Conservation (phyloP, 2,888 invertebrate species). For the Microdon myrmicae region DNA sequence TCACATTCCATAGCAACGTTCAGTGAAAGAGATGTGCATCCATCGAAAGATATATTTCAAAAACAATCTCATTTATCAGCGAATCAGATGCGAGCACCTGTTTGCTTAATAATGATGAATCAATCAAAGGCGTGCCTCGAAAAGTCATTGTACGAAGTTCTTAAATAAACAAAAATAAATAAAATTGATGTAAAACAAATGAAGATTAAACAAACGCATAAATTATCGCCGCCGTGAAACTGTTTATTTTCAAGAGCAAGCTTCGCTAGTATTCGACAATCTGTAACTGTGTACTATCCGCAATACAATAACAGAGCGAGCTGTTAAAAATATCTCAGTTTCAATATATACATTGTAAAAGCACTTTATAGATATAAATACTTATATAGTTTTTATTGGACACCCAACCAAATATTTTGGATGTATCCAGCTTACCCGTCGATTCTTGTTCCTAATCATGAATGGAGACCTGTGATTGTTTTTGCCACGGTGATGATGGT, state of each 20-base stretch:
- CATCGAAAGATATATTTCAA: constrained; percentile 1
- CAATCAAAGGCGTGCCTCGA: neutral
- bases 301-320: constrained; percentile 53
- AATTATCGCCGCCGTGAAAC: constrained; percentile 1
- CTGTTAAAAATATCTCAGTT: constrained; percentile 58
- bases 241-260: constrained; percentile 33
- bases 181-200: constrained; percentile 5
- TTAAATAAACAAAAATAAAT: constrained; percentile 6
- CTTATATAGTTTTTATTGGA: constrained; percentile 19
- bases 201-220: neutral
- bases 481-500: constrained; percentile 52
- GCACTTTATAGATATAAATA: neutral
- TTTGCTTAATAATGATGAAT: neutral
- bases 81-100: neutral
- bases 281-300: neutral
- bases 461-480: constrained; percentile 58
- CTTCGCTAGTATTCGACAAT: constrained; percentile 6
- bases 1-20: no score
- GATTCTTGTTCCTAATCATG: constrained; percentile 58
- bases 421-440: constrained; percentile 59
- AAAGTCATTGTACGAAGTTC: constrained; percentile 26
- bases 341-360: constrained; percentile 26
- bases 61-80: no score
- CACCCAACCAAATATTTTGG: constrained; percentile 3
- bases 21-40: neutral